Evolutionary conservation across 2,797 vertebrate species (phyloP).

Genomic region (Pseudochromis fuscus): DNA sequence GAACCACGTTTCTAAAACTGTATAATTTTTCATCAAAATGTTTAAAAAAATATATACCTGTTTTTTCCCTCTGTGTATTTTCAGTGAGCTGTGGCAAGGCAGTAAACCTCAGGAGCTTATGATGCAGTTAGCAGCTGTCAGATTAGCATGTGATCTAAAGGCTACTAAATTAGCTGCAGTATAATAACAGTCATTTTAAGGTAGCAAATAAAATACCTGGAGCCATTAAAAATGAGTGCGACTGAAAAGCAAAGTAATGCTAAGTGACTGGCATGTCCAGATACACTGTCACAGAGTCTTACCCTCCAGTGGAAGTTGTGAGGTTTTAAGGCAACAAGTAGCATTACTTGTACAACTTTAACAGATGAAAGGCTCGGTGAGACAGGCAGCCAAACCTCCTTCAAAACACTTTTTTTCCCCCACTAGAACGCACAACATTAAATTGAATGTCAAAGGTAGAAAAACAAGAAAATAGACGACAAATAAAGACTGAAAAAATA

Average conservation of each 20-base stretch:
- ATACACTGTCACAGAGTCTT: slow-evolving; percentile 26
- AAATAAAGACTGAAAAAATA: not conserved
- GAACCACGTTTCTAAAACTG: not conserved
- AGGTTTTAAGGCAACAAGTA: not conserved
- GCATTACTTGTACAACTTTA: not conserved
- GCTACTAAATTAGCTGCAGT: slow-evolving; percentile 38
- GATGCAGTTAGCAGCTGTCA: slow-evolving; percentile 45
- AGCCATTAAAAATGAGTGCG: slow-evolving; percentile 16
- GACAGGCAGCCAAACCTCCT: not conserved
- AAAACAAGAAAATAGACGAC: not conserved
- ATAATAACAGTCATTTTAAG: slow-evolving; percentile 28
- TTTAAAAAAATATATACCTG: not conserved
- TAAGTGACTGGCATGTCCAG: slow-evolving; percentile 36
- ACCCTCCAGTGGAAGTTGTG: slow-evolving; percentile 11
- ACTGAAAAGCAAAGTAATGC: slow-evolving; percentile 25
- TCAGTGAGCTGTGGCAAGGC: slow-evolving; percentile 7
- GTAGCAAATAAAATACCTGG: slow-evolving; percentile 38
- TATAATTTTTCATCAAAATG: not conserved
- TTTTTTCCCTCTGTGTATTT: slow-evolving; percentile 2
- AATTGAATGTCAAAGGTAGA: not conserved
- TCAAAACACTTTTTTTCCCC: not conserved
- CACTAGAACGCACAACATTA: not conserved
- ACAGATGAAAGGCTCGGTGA: not conserved
- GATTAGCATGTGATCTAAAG: slow-evolving; percentile 49
- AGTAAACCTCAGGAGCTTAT: slow-evolving; percentile 4